Evolutionary conservation across 2,113 vertebrate genomes (phyloP).

Genomic region (Dipodomys ordii): DNA sequence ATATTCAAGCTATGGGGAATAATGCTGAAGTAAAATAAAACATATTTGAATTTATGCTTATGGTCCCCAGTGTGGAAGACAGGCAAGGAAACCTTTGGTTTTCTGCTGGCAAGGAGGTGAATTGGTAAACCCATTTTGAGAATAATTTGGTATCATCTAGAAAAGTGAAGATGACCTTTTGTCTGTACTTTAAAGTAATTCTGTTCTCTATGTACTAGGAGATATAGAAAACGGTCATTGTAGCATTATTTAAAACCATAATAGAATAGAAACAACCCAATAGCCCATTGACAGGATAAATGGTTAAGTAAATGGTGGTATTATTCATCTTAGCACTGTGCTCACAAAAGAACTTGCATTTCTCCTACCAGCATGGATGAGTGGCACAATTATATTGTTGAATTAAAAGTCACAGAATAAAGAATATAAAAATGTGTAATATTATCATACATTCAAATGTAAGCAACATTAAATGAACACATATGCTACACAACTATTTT

Average conservation of each 20-base stretch:
- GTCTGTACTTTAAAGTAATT: conserved; percentile 10
- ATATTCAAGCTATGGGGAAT: not conserved
- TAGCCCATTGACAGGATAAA: not conserved
- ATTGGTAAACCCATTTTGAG: conserved; percentile 20
- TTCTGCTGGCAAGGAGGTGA: not conserved
- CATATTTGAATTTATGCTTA: conserved; percentile 29
- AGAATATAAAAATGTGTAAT: too few species aligned
- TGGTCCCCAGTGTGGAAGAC: not conserved
- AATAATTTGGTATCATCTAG: conserved; percentile 1
- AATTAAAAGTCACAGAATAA: conserved; percentile 22
- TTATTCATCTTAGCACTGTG: not conserved
- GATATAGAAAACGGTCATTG: not conserved
- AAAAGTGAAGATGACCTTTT: not conserved
- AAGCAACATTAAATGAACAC: conserved; percentile 16
- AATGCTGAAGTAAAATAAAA: not conserved
- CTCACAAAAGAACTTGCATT: conserved; percentile 16
- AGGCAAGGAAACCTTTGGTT: not conserved
- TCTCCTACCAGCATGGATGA: not conserved
- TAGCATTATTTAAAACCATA: conserved; percentile 12
- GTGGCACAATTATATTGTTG: not conserved
- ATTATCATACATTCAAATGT: not conserved
- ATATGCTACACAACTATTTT: not conserved
- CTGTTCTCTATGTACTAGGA: not conserved
- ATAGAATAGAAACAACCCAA: conserved; percentile 18
- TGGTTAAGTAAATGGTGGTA: conserved; percentile 10